Base-by-base conservation (phyloP, 2,797 vertebrate species). In the Hypotaenidia okinawae region DNA sequence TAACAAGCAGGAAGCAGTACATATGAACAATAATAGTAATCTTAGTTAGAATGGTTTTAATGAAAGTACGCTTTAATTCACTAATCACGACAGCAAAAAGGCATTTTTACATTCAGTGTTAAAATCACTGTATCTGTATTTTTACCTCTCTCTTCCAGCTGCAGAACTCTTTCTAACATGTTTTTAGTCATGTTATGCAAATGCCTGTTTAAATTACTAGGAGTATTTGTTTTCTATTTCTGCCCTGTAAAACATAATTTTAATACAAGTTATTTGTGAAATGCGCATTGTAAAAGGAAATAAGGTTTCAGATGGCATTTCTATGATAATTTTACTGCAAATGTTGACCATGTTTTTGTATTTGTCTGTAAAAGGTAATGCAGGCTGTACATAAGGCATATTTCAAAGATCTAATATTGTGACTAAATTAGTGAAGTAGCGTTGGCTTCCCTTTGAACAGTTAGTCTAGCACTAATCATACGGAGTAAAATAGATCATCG, bases 291-390 rank as follows among this genome's bases (percentile, higher is more conserved):
- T 97, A 97, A 97, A 97, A 97, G 97, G 97, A 98, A 98, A 98
- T 97, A 97, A 98, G 98, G 96, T 97, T 98, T 97, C 95, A 97
- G 97, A 98, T 97, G 97, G 97, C 97, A 97, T 98, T 98, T 98
- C 98, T 98, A 98, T 98, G 98, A 97, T 98, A 98, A 98, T 98
- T 97, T 98, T 97, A 97, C 97, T 97, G 97, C 98, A 95, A 97
- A 97, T 97, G 97, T 97, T 97, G 97, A 97, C 97, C 97, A 97
- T 98, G 97, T 97, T 97, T 98, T 97, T 97, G 97, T 97, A 87
- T 97, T 97, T 98, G 97, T 97, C 97, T 97, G 96, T 84, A 92
- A 95, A 97, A 98, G 97, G 97, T 96, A 97, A 97, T 97, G 96
- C 96, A 90, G 91, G 90, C 88, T 96, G 96, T 94, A 91, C 96